Base-by-base conservation (phyloP, 2,113 vertebrate genomes). In the Bambusicola thoracicus region DNA sequence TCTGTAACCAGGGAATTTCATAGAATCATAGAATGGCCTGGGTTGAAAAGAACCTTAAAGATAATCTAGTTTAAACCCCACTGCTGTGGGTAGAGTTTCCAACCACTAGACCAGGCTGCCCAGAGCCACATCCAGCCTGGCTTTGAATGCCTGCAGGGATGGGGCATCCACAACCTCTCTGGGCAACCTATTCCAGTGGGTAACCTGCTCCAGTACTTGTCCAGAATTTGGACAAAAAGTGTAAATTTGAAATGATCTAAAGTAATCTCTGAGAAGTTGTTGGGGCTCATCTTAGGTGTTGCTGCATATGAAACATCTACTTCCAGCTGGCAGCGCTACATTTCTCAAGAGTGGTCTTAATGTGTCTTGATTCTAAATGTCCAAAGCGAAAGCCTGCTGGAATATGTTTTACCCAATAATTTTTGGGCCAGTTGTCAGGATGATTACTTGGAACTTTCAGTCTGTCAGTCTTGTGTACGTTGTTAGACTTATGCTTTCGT, bases 251-350 rank as follows among this genome's bases (percentile, higher is more conserved):
- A 63, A 55, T 32, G 14, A 3, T 59, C 13, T 41, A 27, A 77
- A 80, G 17, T n/a, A 53, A 67, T 44, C 11, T 80, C 6, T 10
- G 66, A 5, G 48, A 79, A 88, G 29, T 63, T 65, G 1, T 36
- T 56, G 53, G 19, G 30, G 7, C 6, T 10, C 0, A 3, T 49
- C 13, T 61, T 78, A 30, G 6, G 3, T 51, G 4, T 27, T 43
- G 9, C 40, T 53, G 1, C 4, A 6, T 61, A 3, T 1, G 0
- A 29, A 6, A 11, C 18, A 13, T 25, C 27, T 55, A 5, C 36
- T 32, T 69, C 19, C 36, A 16, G 8, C 22, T 36, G 62, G 7
- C 10, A 58, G 7, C 16, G 20, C 29, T 76, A 14, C 15, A 10
- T 9, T 63, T 66, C 55, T 82, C 81, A 85, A 82, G 74, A 85